Evolutionary conservation across 2,113 vertebrate species (phyloP).

Genomic region (Ceyx cyanopectus): DNA sequence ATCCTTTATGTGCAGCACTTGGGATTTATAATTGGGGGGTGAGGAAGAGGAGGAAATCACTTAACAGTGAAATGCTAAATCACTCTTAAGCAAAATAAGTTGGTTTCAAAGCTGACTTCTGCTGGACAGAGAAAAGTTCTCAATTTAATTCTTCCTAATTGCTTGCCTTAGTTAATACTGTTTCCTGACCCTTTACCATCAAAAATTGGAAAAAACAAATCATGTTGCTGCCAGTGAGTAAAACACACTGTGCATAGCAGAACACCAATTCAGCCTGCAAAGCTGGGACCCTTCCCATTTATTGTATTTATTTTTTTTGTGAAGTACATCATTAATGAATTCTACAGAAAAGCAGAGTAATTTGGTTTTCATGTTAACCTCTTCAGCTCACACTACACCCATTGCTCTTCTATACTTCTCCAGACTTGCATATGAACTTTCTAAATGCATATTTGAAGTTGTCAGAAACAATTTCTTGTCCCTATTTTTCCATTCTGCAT

Average conservation of each 20-base stretch:
- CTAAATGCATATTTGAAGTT: background rate
- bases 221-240: conserved; percentile 40
- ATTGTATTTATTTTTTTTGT: background rate
- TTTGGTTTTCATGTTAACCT: conserved; percentile 51
- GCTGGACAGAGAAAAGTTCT: background rate
- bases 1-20: background rate
- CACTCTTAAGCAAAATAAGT: background rate
- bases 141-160: conserved; percentile 48
- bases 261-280: conserved; percentile 32
- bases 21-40: fast-evolving
- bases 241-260: conserved; percentile 19
- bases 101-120: background rate
- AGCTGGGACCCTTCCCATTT: conserved; percentile 20
- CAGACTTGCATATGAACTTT: background rate
- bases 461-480: background rate
- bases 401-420: background rate
- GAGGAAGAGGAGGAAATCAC: background rate
- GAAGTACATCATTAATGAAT: conserved; percentile 52
- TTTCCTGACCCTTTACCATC: conserved; percentile 49
- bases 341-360: conserved; percentile 13
- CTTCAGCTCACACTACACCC: background rate
- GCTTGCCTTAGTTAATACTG: conserved; percentile 27
- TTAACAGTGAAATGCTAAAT: background rate
- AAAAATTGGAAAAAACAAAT: conserved; percentile 57
- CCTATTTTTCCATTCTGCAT: background rate